These are phyloP conservation scores for Monopterus albus DNA, from an alignment of 2,113 vertebrate species.

Conservation along the genomic window DNA sequence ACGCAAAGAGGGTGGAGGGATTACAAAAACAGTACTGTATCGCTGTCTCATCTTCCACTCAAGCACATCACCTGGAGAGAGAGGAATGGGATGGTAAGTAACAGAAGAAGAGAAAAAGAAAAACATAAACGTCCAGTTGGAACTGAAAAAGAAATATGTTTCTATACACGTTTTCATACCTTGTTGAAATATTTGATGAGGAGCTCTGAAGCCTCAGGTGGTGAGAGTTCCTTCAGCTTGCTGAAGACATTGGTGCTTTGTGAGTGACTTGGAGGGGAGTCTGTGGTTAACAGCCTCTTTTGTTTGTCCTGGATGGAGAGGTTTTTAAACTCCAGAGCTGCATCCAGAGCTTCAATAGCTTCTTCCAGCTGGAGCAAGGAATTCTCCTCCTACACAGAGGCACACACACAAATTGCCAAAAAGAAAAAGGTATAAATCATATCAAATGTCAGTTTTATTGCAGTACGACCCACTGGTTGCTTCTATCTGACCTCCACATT, in stretches of 20 bases:
- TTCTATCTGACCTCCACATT: constrained; percentile 87
- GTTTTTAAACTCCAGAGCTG: constrained; percentile 89
- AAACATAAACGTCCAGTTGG: background rate
- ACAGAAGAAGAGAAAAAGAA: background rate
- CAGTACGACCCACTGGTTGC: background rate
- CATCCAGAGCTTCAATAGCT: constrained; percentile 89
- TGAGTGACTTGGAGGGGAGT: constrained; percentile 34
- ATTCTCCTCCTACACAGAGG: constrained; percentile 84
- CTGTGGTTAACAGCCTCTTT: constrained; percentile 70
- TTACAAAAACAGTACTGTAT: background rate
- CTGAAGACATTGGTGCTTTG: constrained; percentile 76
- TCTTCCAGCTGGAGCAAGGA: constrained; percentile 89
- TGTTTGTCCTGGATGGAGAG: constrained; percentile 83
- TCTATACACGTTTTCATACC: constrained; percentile 67
- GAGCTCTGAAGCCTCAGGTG: constrained; percentile 83
- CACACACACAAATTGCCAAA: background rate
- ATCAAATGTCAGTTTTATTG: background rate
- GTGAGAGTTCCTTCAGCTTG: constrained; percentile 84
- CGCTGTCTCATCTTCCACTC: background rate
- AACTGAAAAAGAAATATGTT: background rate
- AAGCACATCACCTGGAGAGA: background rate
- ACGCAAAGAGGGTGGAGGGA: background rate
- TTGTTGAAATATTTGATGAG: constrained; percentile 92
- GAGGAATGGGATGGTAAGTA: background rate
- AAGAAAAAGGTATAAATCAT: background rate